Percentiles rank a stretch among this genome's conserved stretches.
These are phyloP conservation scores for Neodon shergylaensis DNA, from an alignment of 2,113 vertebrate genomes.

Conservation along the genomic window DNA sequence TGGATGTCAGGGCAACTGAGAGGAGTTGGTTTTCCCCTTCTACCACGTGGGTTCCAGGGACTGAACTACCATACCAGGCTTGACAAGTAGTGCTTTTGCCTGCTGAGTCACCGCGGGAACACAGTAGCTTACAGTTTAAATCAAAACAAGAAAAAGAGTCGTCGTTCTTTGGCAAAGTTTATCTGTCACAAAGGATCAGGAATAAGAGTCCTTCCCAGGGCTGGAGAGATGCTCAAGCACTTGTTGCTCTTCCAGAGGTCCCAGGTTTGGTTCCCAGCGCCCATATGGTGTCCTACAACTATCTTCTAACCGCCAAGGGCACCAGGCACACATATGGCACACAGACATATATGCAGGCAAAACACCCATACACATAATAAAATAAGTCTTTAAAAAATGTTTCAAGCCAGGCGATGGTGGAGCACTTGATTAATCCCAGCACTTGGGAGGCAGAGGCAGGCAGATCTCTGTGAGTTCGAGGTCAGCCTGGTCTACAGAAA, in stretches of 20 bases:
- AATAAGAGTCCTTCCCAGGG: neutral
- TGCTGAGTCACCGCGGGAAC: neutral
- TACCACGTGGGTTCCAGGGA: neutral
- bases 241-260: neutral
- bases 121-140: neutral
- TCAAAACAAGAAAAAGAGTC: constrained; percentile 43
- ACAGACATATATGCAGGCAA: neutral
- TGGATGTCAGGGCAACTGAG: neutral
- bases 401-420: too few relatives aligned
- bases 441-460: too few relatives aligned
- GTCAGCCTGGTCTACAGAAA: too few relatives aligned
- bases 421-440: too few relatives aligned
- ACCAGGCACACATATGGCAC: neutral
- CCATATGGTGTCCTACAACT: neutral
- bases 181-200: neutral
- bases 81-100: neutral
- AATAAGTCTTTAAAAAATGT: neutral
- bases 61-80: neutral
- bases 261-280: neutral
- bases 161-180: constrained; percentile 7
- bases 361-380: neutral
- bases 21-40: neutral
- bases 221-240: neutral
- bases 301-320: neutral
- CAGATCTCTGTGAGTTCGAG: too few relatives aligned